Base-by-base conservation (phyloP, 1,140 invertebrate species). In the Drosophila prosaltans region DNA sequence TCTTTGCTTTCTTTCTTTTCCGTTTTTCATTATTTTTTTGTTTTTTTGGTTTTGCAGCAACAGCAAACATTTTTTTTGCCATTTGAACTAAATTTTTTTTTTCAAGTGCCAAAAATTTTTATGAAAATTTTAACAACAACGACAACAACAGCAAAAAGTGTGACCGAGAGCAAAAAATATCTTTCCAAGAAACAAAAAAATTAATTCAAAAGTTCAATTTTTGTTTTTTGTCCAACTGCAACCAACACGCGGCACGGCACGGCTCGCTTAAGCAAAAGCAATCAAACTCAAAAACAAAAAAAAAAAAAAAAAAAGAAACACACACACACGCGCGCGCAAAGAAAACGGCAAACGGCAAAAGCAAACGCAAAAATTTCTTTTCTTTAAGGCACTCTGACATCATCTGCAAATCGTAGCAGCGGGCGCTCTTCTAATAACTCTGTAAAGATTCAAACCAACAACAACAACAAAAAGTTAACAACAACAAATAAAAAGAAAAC, bases 311-410 rank as follows among this genome's bases (percentile, higher is more conserved):
- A 28, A 55, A 40, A 43, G 26, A 51, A 62, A 65, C 32, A 36
- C 32, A 36, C 32, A 30, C 41, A 62, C 32, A 36, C 32, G 6
- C 32, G 24, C 41, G 58, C 26, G n/a, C 51, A 51, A 69, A 54
- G 58, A 65, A 54, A 54, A 57, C 57, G 45, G 24, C 54, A 54
- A 54, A 57, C 57, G 45, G 24, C 54, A 70, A 58, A 39, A 54
- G 39, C 67, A 57, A 72, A 40, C 60, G 41, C 28, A 28, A 67
- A 65, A 69, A 76, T 57, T 70, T 64, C 51, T 68, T 72, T 72
- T 73, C 74, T 82, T 64, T 48, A 80, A 84, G 71, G 66, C 78
- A 77, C 69, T 86, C 82, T 86, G 82, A 86, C 82, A 86, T 86
- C 82, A 86, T 86, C 82, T 86, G 78, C 74, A 63, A 74, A 76